These are phyloP conservation scores for Sylvietta virens DNA, from an alignment of 2,113 vertebrate genomes.

Conservation along the genomic window DNA sequence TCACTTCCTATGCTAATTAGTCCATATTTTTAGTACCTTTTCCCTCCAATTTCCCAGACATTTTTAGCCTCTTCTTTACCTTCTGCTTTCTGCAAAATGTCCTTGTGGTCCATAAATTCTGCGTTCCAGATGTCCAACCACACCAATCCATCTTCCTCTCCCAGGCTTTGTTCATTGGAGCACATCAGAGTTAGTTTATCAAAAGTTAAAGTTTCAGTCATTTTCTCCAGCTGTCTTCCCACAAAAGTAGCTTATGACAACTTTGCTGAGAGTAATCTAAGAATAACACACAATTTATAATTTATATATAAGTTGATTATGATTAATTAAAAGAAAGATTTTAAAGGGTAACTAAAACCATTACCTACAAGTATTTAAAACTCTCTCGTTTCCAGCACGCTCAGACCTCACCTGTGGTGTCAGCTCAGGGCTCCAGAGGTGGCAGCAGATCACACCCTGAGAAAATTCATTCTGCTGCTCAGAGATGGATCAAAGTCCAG, in stretches of 20 bases:
- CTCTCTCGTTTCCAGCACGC: not conserved
- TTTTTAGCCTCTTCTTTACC: not conserved
- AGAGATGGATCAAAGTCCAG: not conserved
- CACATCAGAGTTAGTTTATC: not conserved
- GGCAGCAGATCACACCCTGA: not conserved
- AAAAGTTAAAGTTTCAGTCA: not conserved
- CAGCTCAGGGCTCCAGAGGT: not conserved
- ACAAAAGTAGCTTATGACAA: fast-evolving
- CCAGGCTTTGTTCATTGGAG: not conserved
- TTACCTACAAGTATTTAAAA: not conserved
- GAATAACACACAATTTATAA: too few species aligned
- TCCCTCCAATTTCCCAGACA: not conserved
- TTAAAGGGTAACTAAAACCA: not conserved
- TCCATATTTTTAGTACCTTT: not conserved
- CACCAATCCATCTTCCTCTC: not conserved
- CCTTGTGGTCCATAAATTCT: not conserved
- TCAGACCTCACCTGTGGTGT: not conserved
- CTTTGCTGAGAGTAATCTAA: too few species aligned
- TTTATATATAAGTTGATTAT: fast-evolving
- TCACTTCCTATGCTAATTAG: not conserved
- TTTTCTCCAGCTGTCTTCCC: not conserved
- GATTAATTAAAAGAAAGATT: not conserved
- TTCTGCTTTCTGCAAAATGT: not conserved
- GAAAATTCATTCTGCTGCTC: not conserved
- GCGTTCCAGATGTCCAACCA: not conserved